Evolutionary conservation across 2,888 invertebrate genomes (phyloP), one percentile per base, ranked within the genome.

Genomic region (Lutraria lutraria): DNA sequence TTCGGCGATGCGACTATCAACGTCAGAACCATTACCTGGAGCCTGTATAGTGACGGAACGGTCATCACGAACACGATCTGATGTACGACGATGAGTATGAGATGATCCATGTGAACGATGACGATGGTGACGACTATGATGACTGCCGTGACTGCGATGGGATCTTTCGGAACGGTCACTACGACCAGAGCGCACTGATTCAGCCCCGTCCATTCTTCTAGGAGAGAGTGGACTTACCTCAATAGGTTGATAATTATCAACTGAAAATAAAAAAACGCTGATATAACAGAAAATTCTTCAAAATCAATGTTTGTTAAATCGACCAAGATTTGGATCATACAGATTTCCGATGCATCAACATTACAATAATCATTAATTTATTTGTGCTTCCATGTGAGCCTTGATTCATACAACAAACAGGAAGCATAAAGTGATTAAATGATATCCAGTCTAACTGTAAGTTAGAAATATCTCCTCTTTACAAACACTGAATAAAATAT

Each of bases 181-280:
- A 95, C 97, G 97, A 93, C 97, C 97, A 87, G 99, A 99, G 96
- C 98, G 98, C 95, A 99, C 98, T 95, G 99, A 99, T 97, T 99
- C 99, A 95, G 98, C 98, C 97, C 99, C 99, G 86, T 95, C 95
- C 95, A 95, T 95, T 79, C 60, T 92, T 84, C 81, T 83, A 6
- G 85, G 81, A 13, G 85, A 29, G 6, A 85, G 34, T 52, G 85
- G 85, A 60, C 85, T 85, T 6, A 85, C 79, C 56, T 85, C 85
- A n/a, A 85, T 85, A 16, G 85, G 85, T 31, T 85, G 85, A 54
- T 79, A 85, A 43, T 85, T 85, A 76, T 85, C 85, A 54, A 85
- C 85, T 85, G 85, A 85, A 85, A 85, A 56, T 31, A 85, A 10
- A 85, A 43, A 31, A 25, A 34, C 31, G 56, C 15, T 60, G 4